A percentile compares a stretch with the other conserved stretches of the same genome.
phyloP scores from a whole-genome alignment of 2,888 invertebrate genomes.

The Lithophane socia region DNA sequence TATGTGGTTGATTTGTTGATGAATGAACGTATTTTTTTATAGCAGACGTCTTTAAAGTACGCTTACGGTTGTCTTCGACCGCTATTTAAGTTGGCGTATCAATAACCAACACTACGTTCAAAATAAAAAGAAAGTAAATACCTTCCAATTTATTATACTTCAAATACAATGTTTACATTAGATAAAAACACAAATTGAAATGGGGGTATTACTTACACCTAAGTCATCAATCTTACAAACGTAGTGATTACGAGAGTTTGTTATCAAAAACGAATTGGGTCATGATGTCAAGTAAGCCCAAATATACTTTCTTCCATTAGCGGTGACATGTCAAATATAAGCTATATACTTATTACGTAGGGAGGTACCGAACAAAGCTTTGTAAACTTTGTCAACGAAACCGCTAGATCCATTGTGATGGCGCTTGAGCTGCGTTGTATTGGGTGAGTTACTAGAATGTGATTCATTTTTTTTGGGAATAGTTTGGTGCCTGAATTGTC shows the following conservation, averaged over 20 bases:
- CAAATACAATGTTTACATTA: slow-evolving; percentile 1
- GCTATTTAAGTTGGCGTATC: not conserved
- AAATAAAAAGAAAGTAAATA: not conserved
- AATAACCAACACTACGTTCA: not conserved
- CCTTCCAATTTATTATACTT: not conserved
- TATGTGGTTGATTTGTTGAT: no score
- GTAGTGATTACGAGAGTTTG: slow-evolving; percentile 65
- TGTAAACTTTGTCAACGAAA: slow-evolving; percentile 80
- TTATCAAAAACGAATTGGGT: slow-evolving; percentile 78
- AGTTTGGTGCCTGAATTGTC: not conserved
- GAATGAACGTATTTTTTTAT: no score
- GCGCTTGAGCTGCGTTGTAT: slow-evolving; percentile 60
- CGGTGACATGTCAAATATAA: slow-evolving; percentile 79
- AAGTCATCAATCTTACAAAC: slow-evolving; percentile 56
- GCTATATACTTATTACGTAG: slow-evolving; percentile 67
- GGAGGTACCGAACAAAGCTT: slow-evolving; percentile 72
- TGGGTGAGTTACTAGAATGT: slow-evolving; percentile 53
- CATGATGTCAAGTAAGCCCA: slow-evolving; percentile 75
- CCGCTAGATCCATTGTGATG: slow-evolving; percentile 69
- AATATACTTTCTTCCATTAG: slow-evolving; percentile 80
- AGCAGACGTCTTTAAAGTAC: no score
- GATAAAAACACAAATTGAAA: slow-evolving; percentile 26
- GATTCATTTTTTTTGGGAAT: not conserved
- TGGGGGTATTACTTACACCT: slow-evolving; percentile 34
- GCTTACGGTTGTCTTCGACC: no score